Conservation (phyloP, 2,797 vertebrate species). For the Oryzias sinensis region DNA sequence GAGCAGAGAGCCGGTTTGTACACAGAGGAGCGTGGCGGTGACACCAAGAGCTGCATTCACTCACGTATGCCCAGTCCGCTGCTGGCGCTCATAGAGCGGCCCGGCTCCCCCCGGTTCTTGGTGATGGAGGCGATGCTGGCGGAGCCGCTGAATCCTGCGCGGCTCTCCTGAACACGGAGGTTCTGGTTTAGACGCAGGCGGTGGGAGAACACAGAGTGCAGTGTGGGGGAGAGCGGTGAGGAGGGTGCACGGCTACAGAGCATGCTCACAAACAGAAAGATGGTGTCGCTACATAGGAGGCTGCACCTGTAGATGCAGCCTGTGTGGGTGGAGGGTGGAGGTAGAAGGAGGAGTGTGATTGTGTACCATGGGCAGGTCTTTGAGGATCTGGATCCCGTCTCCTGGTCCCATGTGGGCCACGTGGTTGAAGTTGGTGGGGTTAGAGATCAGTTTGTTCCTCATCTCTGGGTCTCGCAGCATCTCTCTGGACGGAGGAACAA, state of each 20-base stretch:
- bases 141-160: slow-evolving; percentile 91
- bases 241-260: slow-evolving; percentile 18
- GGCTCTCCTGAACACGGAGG: slow-evolving; percentile 91
- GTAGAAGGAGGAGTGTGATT: background rate
- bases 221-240: slow-evolving; percentile 49
- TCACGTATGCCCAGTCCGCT: slow-evolving; percentile 94
- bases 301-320: background rate
- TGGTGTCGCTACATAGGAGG: background rate
- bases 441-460: slow-evolving; percentile 98
- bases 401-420: slow-evolving; percentile 99
- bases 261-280: slow-evolving; percentile 16
- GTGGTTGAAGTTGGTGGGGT: slow-evolving; percentile 99
- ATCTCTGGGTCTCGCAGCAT: slow-evolving; percentile 98
- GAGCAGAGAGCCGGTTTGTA: no score
- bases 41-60: slow-evolving; percentile 45
- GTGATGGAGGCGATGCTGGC: slow-evolving; percentile 97
- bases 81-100: slow-evolving; percentile 97
- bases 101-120: slow-evolving; percentile 91
- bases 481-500: slow-evolving; percentile 78
- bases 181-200: slow-evolving; percentile 78
- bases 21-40: background rate
- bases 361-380: slow-evolving; percentile 93
- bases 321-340: background rate
- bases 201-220: slow-evolving; percentile 34
- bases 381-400: slow-evolving; percentile 97